phyloP scores from a whole-genome alignment of 2,113 vertebrate species.

The Lonchura striata region DNA sequence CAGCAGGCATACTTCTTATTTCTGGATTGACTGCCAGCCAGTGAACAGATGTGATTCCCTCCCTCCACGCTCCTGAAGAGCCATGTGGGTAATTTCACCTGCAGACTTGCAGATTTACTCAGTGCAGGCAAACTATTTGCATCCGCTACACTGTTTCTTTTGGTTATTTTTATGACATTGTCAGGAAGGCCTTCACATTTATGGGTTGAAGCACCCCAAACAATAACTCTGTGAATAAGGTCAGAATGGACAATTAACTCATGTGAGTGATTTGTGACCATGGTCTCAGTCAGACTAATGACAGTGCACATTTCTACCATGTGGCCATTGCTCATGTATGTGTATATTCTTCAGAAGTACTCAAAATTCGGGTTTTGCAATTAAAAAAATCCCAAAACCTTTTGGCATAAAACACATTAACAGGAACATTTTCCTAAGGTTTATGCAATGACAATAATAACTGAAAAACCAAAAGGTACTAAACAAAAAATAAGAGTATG shows the following conservation, averaged over 20 bases:
- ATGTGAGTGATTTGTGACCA: background rate
- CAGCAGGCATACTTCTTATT: conserved; percentile 46
- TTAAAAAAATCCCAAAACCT: background rate
- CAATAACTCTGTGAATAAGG: background rate
- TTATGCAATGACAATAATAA: background rate
- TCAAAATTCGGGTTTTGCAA: background rate
- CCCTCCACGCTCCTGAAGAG: background rate
- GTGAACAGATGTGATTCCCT: conserved; percentile 31
- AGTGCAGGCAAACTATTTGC: background rate
- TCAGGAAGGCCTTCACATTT: background rate
- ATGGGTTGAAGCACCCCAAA: background rate
- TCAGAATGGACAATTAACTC: background rate
- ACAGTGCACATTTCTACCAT: background rate
- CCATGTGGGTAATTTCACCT: background rate
- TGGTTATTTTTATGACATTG: background rate
- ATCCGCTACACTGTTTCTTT: background rate
- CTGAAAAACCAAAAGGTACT: background rate
- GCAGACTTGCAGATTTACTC: conserved; percentile 7
- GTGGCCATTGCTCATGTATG: background rate
- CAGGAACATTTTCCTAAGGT: background rate
- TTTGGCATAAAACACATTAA: background rate
- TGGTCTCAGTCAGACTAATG: background rate
- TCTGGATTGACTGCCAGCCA: conserved; percentile 22
- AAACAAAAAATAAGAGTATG: background rate
- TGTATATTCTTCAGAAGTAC: background rate